A percentile compares a stretch with the other conserved stretches of the same genome.
phyloP scores from a whole-genome alignment of 1,140 invertebrate genomes.

The Diuraphis noxia region DNA sequence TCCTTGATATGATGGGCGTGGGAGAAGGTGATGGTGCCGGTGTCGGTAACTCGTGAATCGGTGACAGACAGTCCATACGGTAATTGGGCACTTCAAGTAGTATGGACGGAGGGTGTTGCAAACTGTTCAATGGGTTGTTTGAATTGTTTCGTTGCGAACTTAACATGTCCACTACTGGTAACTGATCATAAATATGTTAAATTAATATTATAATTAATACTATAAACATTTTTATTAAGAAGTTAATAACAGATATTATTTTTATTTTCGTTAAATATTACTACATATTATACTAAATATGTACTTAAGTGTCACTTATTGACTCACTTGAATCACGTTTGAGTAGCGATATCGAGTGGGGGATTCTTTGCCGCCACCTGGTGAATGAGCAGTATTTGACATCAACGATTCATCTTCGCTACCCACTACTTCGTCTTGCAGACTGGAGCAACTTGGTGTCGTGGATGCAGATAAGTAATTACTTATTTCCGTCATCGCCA shows the following conservation, averaged over 20 bases:
- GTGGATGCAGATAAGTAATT: slow-evolving; percentile 67
- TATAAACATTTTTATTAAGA: background rate
- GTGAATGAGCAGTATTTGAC: slow-evolving; percentile 63
- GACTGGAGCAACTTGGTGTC: slow-evolving; percentile 68
- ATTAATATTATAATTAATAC: background rate
- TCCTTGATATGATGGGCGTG: slow-evolving; percentile 66
- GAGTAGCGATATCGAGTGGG: slow-evolving; percentile 56
- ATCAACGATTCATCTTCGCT: slow-evolving; percentile 67
- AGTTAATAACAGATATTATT: background rate
- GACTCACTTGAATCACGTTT: slow-evolving; percentile 56
- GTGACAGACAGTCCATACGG: slow-evolving; percentile 74
- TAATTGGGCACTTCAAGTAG: slow-evolving; percentile 74
- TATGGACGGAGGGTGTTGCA: slow-evolving; percentile 70
- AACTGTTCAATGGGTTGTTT: slow-evolving; percentile 63
- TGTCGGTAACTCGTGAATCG: slow-evolving; percentile 73
- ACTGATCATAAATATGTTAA: slow-evolving; percentile 59
- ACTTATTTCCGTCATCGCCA: slow-evolving; percentile 58
- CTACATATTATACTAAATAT: background rate
- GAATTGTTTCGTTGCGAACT: slow-evolving; percentile 65
- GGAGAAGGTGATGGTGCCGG: slow-evolving; percentile 69
- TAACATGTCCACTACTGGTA: slow-evolving; percentile 69
- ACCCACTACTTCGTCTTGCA: slow-evolving; percentile 69
- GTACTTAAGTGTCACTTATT: background rate
- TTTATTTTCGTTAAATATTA: background rate
- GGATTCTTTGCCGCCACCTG: slow-evolving; percentile 65